Base-by-base conservation (phyloP, 1,140 invertebrate genomes). In the Coptotermes formosanus region DNA sequence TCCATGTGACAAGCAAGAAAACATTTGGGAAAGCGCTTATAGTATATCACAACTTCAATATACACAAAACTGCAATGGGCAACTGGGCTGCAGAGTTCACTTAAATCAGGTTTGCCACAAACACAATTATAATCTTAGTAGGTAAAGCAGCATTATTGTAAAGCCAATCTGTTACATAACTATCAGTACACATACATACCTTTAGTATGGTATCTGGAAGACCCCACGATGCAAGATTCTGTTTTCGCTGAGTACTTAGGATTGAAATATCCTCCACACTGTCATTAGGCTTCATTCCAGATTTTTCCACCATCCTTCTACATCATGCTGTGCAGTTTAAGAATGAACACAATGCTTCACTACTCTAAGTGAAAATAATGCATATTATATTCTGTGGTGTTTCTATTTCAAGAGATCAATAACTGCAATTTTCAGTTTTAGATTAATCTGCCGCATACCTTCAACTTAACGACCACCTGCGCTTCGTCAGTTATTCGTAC, bases 141-240 rank as follows among this genome's bases (percentile, higher is more conserved):
- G 14, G 3, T 86, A 30, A 84, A 75, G 2, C 32, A 44, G 59
- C 64, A 30, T 38, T 81, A 6, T n/a, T 69, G n/a, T 85, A 14
- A 16, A 69, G 21, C 82, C 30, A 84, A 11, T 69, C 14, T 16
- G 25, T 32, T 25, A 69, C n/a, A 59, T 69, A 85, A 32, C 38
- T 8, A 38, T 12, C 19, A 55, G 21, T 55, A 19, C 19, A 21
- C 52, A 88, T 44, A 86, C 87, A 55, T 86, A 89, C 88, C 23
- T 48, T 55, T 30, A 89, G 45, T 87, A 89, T 85, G 81, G 84
- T 69, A 43, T 48, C 82, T 83, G 89, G 89, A n/a, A 89, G 83
- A 9, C 88, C 89, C 89, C 88, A 88, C 25, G 55, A 43, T 7
- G 82, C 23, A 48, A 86, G 52, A 32, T 86, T 45, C 85, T 11